Evolutionary conservation across 2,113 vertebrate species (phyloP).

Genomic region (Ia io): DNA sequence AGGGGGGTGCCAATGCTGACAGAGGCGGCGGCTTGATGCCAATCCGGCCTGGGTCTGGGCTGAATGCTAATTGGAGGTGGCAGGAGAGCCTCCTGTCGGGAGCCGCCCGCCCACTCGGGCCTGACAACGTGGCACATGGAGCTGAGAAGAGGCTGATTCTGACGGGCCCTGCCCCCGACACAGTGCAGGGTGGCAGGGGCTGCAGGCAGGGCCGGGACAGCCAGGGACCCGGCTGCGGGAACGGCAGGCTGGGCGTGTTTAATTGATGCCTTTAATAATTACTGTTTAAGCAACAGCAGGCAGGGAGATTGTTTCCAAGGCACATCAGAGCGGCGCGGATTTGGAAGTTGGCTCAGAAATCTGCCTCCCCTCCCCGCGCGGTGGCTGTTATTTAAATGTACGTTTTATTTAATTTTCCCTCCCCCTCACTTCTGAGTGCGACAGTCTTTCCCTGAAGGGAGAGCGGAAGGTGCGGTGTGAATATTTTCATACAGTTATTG

Average conservation of each 20-base stretch:
- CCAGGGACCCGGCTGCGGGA: slow-evolving; percentile 68
- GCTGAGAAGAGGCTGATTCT: slow-evolving; percentile 83
- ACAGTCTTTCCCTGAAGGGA: slow-evolving; percentile 46
- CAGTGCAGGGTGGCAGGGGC: slow-evolving; percentile 83
- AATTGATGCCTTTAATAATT: slow-evolving; percentile 78
- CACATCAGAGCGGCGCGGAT: not conserved
- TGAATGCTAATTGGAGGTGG: not conserved
- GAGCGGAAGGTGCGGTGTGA: slow-evolving; percentile 33
- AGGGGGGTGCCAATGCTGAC: not conserved
- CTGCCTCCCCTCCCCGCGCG: not conserved
- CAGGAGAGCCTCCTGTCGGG: too few relatives aligned
- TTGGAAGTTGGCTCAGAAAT: slow-evolving; percentile 43
- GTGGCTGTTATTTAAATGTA: slow-evolving; percentile 10
- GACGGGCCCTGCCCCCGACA: slow-evolving; percentile 83
- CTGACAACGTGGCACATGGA: slow-evolving; percentile 77
- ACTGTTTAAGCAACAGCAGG: slow-evolving; percentile 70
- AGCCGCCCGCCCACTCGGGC: not conserved
- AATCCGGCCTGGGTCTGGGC: not conserved
- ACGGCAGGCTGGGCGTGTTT: slow-evolving; percentile 81
- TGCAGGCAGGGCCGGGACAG: slow-evolving; percentile 81
- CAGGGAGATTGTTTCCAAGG: slow-evolving; percentile 57
- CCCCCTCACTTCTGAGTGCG: slow-evolving; percentile 16
- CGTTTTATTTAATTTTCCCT: slow-evolving; percentile 54
- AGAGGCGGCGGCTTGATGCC: not conserved
- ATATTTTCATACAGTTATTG: not conserved